Percentiles rank a stretch among this genome's conserved stretches.
Evolutionary conservation across 2,797 vertebrate genomes (phyloP).

Genomic region (Crocidura indochinensis): DNA sequence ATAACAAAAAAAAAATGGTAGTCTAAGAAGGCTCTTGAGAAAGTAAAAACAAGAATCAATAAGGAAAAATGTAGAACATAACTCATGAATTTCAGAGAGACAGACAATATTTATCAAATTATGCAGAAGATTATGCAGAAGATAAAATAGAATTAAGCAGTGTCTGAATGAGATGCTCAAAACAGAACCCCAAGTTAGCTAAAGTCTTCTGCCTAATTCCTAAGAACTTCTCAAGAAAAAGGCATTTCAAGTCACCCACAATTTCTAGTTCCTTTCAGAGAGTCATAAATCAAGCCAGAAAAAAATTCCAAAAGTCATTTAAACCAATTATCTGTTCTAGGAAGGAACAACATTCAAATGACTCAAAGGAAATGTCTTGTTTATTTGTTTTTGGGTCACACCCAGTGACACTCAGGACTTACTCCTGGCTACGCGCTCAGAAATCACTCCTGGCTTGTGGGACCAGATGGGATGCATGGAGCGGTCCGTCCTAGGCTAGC

Average conservation of each 20-base stretch:
- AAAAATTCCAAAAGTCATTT: slow-evolving; percentile 44
- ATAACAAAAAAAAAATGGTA: background rate
- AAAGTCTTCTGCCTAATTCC: slow-evolving; percentile 35
- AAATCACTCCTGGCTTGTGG: no score
- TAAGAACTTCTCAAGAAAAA: slow-evolving; percentile 63
- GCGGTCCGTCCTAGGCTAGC: no score
- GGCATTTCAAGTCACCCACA: slow-evolving; percentile 16
- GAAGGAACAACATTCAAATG: slow-evolving; percentile 46
- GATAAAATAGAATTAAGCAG: slow-evolving; percentile 34
- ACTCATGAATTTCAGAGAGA: slow-evolving; percentile 49
- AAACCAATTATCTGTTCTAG: slow-evolving; percentile 59
- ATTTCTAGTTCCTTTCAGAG: slow-evolving; percentile 51
- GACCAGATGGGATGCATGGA: no score
- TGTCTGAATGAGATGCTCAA: slow-evolving; percentile 32
- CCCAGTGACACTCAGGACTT: no score
- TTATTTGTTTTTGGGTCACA: no score
- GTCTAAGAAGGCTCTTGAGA: slow-evolving; percentile 39
- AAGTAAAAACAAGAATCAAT: slow-evolving; percentile 48
- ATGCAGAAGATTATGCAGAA: slow-evolving; percentile 44
- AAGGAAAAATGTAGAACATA: slow-evolving; percentile 41
- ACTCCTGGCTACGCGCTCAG: no score
- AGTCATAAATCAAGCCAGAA: slow-evolving; percentile 62
- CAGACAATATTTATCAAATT: slow-evolving; percentile 60
- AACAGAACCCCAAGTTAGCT: slow-evolving; percentile 33
- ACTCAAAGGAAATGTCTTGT: background rate